Evolutionary conservation across 64 coral and sea anemone genomes (phyloP), one percentile per base, ranked within the genome.

Genomic region (Montipora cactus): DNA sequence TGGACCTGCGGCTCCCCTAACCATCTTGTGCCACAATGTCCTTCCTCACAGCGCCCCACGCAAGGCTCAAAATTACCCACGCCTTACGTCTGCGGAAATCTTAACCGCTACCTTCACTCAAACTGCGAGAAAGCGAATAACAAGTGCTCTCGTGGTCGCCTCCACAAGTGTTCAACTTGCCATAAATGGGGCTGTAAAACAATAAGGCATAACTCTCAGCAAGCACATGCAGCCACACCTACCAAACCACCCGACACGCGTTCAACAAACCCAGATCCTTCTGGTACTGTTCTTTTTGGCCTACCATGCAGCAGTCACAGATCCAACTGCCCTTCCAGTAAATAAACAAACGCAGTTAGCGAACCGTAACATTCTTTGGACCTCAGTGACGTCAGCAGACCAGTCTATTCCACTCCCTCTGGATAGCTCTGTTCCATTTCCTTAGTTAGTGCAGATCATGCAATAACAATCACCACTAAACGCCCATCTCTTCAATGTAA

Each of bases 141-240:
- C 78, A 80, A 55, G 52, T 80, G 78, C 44, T 80, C 78, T 47
- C 3, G 19, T 57, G 52, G 78, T 44, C 23, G 13, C 18, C 52
- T 49, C 18, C 7, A 80, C 44, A 80, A 80, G 28, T 49, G 78
- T 49, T 22, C 20, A 22, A 49, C 18, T 18, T 80, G 78, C 44
- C 46, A 80, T 37, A 16, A 80, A 49, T 49, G 78, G 45, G 78
- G 78, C 16, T 80, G 78, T 47, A 80, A 80, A 80, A 28, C 78
- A 66, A 66, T 66, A 66, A 12, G 61, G 61, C 61, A 66, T 18
- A 14, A 66, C 61, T 66, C 61, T 66, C 61, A 66, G 15, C 61
- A 66, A 66, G 15, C 9, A 28, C 10, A 50, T 28, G 74, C 70
- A 75, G 16, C 20, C 85, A 20, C 22, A 52, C 16, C 18, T 23